Evolutionary conservation across 2,797 vertebrate species (phyloP).

Genomic region (Notamacropus eugenii): DNA sequence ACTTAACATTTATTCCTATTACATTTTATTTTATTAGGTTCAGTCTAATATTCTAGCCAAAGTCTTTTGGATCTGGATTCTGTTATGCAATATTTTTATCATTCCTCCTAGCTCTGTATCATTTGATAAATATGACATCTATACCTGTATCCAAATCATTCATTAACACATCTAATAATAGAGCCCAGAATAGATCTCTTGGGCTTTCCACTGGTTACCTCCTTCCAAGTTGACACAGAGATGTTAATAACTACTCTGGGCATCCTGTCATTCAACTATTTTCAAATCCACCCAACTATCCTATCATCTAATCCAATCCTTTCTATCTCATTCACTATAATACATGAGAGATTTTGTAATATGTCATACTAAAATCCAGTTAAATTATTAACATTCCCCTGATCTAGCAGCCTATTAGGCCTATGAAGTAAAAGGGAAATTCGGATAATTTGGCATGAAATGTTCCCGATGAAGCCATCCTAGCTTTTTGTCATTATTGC

Average conservation of each 20-base stretch:
- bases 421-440: not conserved
- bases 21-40: not conserved
- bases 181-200: not conserved
- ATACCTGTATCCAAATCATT: not conserved
- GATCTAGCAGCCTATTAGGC: not conserved
- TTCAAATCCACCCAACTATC: not conserved
- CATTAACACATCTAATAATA: not conserved
- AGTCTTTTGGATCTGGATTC: not conserved
- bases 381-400: not conserved
- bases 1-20: not conserved
- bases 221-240: not conserved
- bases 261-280: not conserved
- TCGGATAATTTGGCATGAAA: not conserved
- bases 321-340: not conserved
- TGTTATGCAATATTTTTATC: not conserved
- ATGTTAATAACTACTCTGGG: not conserved
- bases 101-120: not conserved
- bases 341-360: not conserved
- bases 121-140: not conserved
- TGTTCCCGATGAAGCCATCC: not conserved
- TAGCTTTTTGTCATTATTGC: not conserved
- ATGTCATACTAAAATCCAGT: not conserved
- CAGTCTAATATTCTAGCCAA: not conserved
- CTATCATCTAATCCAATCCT: not conserved
- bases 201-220: not conserved